Evolutionary conservation across 2,888 invertebrate genomes (phyloP).

Genomic region (Disparrhopalites patrizii): DNA sequence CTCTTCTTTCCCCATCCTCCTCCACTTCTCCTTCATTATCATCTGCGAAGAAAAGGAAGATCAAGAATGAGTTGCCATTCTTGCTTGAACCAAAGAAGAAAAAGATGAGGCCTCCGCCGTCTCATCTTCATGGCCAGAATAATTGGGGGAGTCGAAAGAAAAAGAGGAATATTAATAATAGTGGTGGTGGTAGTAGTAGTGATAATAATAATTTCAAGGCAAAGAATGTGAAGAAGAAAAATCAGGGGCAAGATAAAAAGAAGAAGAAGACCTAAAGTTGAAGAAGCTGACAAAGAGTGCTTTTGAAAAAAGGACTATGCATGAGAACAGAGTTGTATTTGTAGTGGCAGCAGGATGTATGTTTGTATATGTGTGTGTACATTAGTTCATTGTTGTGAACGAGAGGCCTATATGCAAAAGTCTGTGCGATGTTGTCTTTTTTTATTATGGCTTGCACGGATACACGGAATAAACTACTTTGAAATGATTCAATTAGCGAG

Average conservation of each 20-base stretch:
- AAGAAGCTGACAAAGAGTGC: no score
- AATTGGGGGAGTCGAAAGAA: constrained; percentile 7
- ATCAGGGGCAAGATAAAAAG: background rate
- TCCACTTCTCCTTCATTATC: constrained; percentile 1
- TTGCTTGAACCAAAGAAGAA: constrained; percentile 1
- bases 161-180: background rate
- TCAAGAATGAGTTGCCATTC: background rate
- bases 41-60: background rate
- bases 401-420: background rate
- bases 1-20: constrained; percentile 2
- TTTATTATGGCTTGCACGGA: constrained; percentile 10
- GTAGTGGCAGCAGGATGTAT: no score
- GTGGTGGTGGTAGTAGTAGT: no score
- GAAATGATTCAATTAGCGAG: constrained; percentile 26
- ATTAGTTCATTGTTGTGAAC: constrained; percentile 19
- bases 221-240: background rate
- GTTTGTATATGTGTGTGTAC: no score
- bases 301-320: no score
- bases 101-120: constrained; percentile 3
- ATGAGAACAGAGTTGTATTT: no score
- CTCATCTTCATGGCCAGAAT: no score
- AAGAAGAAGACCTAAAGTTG: no score
- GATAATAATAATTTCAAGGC: no score
- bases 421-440: background rate
- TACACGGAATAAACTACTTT: constrained; percentile 21